A percentile compares a stretch with the other conserved stretches of the same genome.
Evolutionary conservation across 1,140 invertebrate species (phyloP).

Genomic region (Bombus cullumanus): DNA sequence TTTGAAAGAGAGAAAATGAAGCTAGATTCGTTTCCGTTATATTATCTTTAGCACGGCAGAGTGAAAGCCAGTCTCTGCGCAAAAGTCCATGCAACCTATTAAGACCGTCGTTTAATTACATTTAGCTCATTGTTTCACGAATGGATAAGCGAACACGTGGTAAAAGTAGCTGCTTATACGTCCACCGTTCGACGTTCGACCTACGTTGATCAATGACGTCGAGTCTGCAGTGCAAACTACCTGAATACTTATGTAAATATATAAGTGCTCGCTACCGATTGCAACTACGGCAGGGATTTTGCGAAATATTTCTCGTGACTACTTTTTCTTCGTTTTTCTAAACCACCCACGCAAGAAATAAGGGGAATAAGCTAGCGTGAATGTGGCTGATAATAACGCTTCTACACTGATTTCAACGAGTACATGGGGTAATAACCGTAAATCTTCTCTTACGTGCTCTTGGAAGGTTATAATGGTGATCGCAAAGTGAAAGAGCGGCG

Average conservation of each 20-base stretch:
- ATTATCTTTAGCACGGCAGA: slow-evolving; percentile 14
- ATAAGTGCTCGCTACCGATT: background rate
- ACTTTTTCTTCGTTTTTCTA: background rate
- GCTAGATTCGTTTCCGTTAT: slow-evolving; percentile 3
- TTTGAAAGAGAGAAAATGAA: background rate
- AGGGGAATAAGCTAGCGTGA: slow-evolving; percentile 49
- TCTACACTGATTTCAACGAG: slow-evolving; percentile 53
- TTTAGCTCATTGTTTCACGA: slow-evolving; percentile 37
- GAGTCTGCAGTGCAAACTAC: background rate
- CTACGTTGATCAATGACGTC: background rate
- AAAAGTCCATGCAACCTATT: slow-evolving; percentile 9
- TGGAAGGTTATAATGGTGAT: slow-evolving; percentile 41
- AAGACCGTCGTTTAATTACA: slow-evolving; percentile 27
- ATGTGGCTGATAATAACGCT: slow-evolving; percentile 54
- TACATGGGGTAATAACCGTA: slow-evolving; percentile 50
- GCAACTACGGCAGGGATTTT: background rate
- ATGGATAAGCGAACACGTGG: background rate
- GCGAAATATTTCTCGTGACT: background rate
- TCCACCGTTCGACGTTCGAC: background rate
- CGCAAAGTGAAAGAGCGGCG: background rate
- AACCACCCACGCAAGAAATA: slow-evolving; percentile 50
- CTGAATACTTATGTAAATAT: background rate
- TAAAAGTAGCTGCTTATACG: background rate
- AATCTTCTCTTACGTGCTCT: slow-evolving; percentile 38
- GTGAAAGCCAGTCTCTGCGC: slow-evolving; percentile 21